A percentile compares a stretch with the other conserved stretches of the same genome.
These are phyloP conservation scores for Eudasyphora cyanicolor DNA, from an alignment of 2,888 invertebrate species.

Conservation along the genomic window DNA sequence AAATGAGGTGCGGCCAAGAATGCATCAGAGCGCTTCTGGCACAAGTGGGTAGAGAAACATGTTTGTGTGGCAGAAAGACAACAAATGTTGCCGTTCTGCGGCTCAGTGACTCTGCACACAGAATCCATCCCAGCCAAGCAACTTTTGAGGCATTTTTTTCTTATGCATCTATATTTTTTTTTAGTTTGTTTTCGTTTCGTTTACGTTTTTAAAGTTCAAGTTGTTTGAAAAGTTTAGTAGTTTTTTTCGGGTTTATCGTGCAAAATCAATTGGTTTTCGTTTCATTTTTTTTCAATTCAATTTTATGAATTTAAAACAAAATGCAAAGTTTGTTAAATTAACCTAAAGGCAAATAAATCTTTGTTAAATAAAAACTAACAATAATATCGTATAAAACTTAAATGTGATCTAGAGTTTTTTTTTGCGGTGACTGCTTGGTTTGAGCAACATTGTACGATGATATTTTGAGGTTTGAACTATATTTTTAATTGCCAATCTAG, in stretches of 20 bases:
- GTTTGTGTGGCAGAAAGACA: slow-evolving; percentile 39
- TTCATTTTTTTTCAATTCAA: background rate
- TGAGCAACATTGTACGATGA: background rate
- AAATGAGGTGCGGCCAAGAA: slow-evolving; percentile 65
- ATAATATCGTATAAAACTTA: background rate
- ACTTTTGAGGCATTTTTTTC: background rate
- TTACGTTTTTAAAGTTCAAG: slow-evolving; percentile 63
- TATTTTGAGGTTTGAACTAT: background rate
- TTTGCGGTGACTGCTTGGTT: background rate
- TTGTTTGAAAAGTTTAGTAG: slow-evolving; percentile 46
- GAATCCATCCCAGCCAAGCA: background rate
- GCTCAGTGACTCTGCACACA: background rate
- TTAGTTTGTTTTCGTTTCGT: slow-evolving; percentile 1
- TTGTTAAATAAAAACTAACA: background rate
- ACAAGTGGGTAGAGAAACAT: slow-evolving; percentile 66
- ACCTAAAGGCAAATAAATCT: background rate
- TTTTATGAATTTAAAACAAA: too few species aligned
- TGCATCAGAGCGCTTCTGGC: slow-evolving; percentile 62
- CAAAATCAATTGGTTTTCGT: slow-evolving; percentile 9
- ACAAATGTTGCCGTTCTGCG: slow-evolving; percentile 1
- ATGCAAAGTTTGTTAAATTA: background rate
- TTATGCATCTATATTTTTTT: background rate
- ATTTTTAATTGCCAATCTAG: too few species aligned
- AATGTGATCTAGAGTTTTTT: background rate
- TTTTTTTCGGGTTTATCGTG: background rate